Base-by-base conservation (phyloP, 1,140 invertebrate genomes). In the Episyrphus balteatus region DNA sequence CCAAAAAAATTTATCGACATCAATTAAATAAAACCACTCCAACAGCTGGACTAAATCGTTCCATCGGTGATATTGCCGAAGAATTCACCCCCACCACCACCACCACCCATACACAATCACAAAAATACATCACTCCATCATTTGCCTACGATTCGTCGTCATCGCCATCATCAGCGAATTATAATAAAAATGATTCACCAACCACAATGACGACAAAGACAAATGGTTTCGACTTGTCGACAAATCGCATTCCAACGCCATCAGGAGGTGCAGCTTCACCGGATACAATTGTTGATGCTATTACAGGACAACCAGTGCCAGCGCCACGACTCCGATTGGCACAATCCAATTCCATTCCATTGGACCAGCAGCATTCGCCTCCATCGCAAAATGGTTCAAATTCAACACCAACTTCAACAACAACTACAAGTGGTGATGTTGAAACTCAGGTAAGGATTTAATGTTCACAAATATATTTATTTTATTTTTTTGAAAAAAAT, bases 41-140 rank as follows among this genome's bases (percentile, higher is more conserved):
- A 49, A 66, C 70, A 3, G 73, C n/a, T 38, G n/a, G 37, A 10
- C 38, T 49, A 51, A 70, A 78, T 43, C 72, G 78, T 45, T 75
- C 77, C 1, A 61, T 75, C 30, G 76, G 77, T 50, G 70, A 71
- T 41, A 52, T 54, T 14, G 19, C 48, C 33, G 46, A 33, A 2
- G 49, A 50, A 41, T 37, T n/a, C 33, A 13, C 32, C 21, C n/a
- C 14, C 51, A 49, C 19, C 44, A 49, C 2, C 46, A 51, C 49
- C 44, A 32, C 39, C 48, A 14, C 38, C 10, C 46, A 53, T n/a
- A n/a, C n/a, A 47, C 42, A 48, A 38, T 36, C 44, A 41, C 31
- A 32, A 8, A 45, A 41, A 34, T 51, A 47, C 21, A 47, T 31
- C 12, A 49, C 39, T 9, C 48, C 46, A 42, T 36, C 42, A n/a